Evolutionary conservation across 1,140 invertebrate species (phyloP).

Genomic region (Listronotus oregonensis): DNA sequence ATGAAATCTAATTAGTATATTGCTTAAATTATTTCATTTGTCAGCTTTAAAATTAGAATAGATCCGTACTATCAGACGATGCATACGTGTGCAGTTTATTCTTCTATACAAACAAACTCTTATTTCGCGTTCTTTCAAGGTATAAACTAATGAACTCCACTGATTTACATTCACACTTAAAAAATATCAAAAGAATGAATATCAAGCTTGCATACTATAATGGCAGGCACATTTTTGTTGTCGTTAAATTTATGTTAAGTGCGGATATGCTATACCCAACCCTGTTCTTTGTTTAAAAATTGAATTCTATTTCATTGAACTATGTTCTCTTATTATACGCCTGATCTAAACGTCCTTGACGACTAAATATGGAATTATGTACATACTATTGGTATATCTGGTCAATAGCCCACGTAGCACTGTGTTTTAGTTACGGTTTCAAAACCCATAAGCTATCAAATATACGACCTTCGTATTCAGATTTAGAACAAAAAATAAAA

Average conservation of each 20-base stretch:
- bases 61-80: too few relatives aligned
- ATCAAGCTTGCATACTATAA: neutral
- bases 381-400: neutral
- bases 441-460: slow-evolving; percentile 11
- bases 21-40: too few relatives aligned
- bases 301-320: neutral
- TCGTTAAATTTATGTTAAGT: neutral
- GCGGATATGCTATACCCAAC: neutral
- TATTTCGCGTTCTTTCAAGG: too few relatives aligned
- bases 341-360: slow-evolving; percentile 5
- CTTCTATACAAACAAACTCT: too few relatives aligned
- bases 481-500: too few relatives aligned
- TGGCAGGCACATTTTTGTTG: neutral
- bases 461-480: too few relatives aligned
- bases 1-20: too few relatives aligned
- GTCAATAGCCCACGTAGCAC: slow-evolving; percentile 13
- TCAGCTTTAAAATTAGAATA: too few relatives aligned
- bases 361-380: slow-evolving; percentile 18
- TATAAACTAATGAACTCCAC: too few relatives aligned
- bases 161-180: too few relatives aligned
- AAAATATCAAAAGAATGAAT: too few relatives aligned
- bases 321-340: slow-evolving; percentile 5
- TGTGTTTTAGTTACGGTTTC: slow-evolving; percentile 8
- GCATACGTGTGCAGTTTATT: too few relatives aligned
- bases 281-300: slow-evolving; percentile 2